Conservation (phyloP, 2,113 vertebrate genomes). For the Triplophysa tibetana region DNA sequence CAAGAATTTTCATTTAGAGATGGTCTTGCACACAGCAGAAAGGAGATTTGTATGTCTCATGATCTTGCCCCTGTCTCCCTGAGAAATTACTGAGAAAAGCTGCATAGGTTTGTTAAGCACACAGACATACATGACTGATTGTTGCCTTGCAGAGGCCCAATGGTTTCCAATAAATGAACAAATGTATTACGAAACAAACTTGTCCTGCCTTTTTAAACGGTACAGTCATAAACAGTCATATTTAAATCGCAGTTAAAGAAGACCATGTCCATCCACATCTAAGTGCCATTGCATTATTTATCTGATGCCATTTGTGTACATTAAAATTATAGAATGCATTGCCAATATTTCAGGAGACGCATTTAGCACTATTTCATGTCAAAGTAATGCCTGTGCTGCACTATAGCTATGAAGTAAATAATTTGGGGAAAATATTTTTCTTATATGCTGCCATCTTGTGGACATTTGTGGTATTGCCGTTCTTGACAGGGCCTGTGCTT, state of each 20-base stretch:
- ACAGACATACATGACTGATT: constrained; percentile 61
- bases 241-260: no score
- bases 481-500: background rate
- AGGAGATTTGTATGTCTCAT: background rate
- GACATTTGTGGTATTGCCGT: background rate
- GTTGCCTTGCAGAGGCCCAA: constrained; percentile 64
- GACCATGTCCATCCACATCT: no score
- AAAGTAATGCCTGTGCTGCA: no score
- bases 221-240: no score
- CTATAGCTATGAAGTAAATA: no score
- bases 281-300: no score
- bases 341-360: no score
- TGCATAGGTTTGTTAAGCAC: constrained; percentile 71
- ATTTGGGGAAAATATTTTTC: no score
- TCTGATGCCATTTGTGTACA: no score
- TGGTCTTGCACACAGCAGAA: background rate
- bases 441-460: constrained; percentile 15
- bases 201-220: background rate
- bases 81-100: constrained; percentile 18
- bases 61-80: constrained; percentile 57
- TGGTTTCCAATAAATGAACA: constrained; percentile 57
- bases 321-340: no score
- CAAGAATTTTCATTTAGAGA: background rate
- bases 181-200: constrained; percentile 32
- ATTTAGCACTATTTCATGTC: no score